Evolutionary conservation across 2,888 invertebrate species (phyloP), one percentile per base, ranked within the genome.

Genomic region (Polyploca ridens): DNA sequence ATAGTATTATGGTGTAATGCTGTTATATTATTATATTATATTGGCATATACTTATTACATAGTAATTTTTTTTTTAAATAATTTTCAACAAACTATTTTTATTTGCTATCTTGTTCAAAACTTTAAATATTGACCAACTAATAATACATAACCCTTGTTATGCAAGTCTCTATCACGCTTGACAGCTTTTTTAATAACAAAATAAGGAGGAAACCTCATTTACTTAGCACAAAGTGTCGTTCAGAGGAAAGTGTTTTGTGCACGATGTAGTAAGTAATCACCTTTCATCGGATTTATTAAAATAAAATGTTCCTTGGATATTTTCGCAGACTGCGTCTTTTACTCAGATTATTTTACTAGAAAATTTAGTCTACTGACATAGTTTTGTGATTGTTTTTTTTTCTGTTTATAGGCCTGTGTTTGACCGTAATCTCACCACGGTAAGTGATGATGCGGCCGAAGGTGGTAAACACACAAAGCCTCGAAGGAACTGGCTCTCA

Each of bases 171-270:
- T 3, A 10, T 19, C 54, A 19, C 54, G 3, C n/a, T 54, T 19
- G 54, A 19, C 16, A 54, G 14, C 10, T 19, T 54, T 10, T 54
- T 19, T 54, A 54, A 54, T 54, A 54, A 54, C 19, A 54, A 54
- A 54, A 54, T 54, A 3, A 19, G 54, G 54, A 64, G 33, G 8
- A 59, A 68, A 64, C 66, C 66, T 65, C 13, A 71, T 72, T 70
- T 68, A 68, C 66, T 66, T 65, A 58, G 62, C n/a, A 63, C 65
- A 65, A 66, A 72, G 61, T 71, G 69, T 65, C 66, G 62, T 61
- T 33, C 33, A 35, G 27, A 16, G n/a, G 38, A 44, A 58, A 74
- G 64, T 65, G 65, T 65, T 70, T 64, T 63, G 62, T 60, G 61
- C 58, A 64, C 27, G 14, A 66, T 64, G 63, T 71, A 68, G 70